Conservation (phyloP, 1,140 invertebrate genomes). For the Drosophila albomicans region DNA sequence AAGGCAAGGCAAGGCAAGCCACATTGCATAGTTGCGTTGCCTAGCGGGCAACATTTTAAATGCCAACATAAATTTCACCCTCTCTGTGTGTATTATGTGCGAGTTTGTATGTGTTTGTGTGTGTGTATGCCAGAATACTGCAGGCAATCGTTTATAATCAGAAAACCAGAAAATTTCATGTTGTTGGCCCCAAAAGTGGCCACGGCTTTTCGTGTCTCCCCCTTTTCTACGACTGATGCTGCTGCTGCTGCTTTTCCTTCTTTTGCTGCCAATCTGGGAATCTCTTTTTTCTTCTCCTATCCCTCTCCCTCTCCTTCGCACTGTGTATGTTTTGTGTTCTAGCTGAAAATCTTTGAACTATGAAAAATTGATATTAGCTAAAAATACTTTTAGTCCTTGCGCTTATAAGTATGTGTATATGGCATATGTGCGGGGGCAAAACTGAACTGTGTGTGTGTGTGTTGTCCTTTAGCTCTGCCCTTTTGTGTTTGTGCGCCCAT, state of each 20-base stretch:
- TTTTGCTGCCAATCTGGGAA: background rate
- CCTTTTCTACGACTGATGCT: background rate
- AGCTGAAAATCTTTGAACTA: constrained; percentile 80
- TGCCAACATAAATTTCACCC: constrained; percentile 55
- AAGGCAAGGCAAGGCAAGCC: constrained; percentile 4
- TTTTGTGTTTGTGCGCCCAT: constrained; percentile 41
- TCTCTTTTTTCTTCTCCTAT: background rate
- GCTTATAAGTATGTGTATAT: constrained; percentile 46
- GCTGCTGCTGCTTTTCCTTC: background rate
- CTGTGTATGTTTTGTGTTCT: constrained; percentile 41
- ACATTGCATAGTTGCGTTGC: constrained; percentile 40
- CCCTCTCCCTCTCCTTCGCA: background rate
- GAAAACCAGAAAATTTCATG: constrained; percentile 80
- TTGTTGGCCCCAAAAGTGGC: constrained; percentile 57
- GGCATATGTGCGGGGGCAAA: constrained; percentile 40
- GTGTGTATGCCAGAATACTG: constrained; percentile 49
- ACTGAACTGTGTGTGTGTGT: background rate
- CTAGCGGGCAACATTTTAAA: constrained; percentile 53
- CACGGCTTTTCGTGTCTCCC: constrained; percentile 38
- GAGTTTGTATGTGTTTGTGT: constrained; percentile 1
- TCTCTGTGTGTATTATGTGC: constrained; percentile 1
- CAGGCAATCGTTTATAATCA: constrained; percentile 80
- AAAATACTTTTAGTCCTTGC: constrained; percentile 82
- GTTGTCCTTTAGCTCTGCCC: background rate
- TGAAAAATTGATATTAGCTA: constrained; percentile 84